Percentiles rank a stretch among this genome's conserved stretches.
Conservation (phyloP, 2,113 vertebrate species). For the Oreochromis aureus region DNA sequence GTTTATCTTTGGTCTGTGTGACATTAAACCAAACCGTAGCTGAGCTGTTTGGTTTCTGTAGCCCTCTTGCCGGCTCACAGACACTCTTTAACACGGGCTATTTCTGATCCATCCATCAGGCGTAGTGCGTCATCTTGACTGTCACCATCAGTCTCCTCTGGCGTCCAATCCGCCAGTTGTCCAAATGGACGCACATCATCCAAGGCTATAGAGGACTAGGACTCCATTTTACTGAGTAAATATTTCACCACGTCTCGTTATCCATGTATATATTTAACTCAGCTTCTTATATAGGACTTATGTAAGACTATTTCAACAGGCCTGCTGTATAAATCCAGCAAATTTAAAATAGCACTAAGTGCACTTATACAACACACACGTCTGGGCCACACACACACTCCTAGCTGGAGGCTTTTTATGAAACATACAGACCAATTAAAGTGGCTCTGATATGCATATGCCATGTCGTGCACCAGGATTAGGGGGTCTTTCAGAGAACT, state of each 20-base stretch:
- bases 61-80: background rate
- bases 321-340: background rate
- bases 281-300: constrained; percentile 8
- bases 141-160: constrained; percentile 27
- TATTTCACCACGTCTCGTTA: background rate
- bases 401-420: background rate
- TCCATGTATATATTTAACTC: background rate
- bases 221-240: constrained; percentile 49
- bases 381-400: background rate
- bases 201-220: background rate
- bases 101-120: constrained; percentile 55
- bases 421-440: constrained; percentile 10
- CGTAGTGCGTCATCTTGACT: constrained; percentile 55
- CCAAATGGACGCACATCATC: constrained; percentile 15
- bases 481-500: background rate
- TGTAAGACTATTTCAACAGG: constrained; percentile 36
- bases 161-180: constrained; percentile 1
- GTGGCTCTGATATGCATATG: background rate
- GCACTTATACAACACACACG: constrained; percentile 10
- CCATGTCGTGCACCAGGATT: background rate
- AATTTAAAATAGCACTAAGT: constrained; percentile 7
- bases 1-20: background rate
- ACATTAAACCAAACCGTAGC: background rate
- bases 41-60: background rate
- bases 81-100: background rate